Conservation (phyloP, 2,797 vertebrate genomes). For the Eurystomus glaucurus region DNA sequence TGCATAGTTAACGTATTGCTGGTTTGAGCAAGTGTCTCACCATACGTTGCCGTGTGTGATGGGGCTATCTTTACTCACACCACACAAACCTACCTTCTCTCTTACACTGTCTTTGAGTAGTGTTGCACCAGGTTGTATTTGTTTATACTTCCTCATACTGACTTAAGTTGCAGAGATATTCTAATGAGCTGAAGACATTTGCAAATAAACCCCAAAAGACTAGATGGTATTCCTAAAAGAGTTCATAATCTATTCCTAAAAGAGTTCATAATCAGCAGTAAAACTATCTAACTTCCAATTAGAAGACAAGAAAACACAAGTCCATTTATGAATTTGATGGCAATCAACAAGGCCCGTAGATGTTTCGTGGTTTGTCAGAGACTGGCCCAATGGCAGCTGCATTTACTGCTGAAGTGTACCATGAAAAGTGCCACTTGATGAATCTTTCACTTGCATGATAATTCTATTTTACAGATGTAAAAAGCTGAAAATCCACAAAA, state of each 20-base stretch:
- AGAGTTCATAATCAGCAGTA: neutral
- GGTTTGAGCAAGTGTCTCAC: neutral
- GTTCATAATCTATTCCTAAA: neutral
- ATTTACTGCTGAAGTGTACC: neutral
- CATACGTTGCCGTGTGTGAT: neutral
- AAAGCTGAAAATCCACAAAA: conserved; percentile 48
- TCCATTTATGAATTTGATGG: neutral
- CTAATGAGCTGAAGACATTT: neutral
- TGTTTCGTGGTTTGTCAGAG: neutral
- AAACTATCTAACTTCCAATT: neutral
- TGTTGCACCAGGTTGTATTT: neutral
- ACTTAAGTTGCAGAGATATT: neutral
- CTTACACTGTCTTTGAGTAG: neutral
- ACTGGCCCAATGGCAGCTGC: neutral
- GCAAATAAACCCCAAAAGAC: neutral
- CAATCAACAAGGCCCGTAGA: neutral
- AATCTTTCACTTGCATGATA: neutral
- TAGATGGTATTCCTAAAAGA: neutral
- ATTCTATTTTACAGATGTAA: neutral
- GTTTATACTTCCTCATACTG: neutral
- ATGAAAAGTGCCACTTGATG: neutral
- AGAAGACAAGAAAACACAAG: neutral
- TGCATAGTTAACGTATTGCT: neutral
- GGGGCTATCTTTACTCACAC: neutral
- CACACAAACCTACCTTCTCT: neutral